Evolutionary conservation across 2,113 vertebrate genomes (phyloP).

Genomic region (Oceanites oceanicus): DNA sequence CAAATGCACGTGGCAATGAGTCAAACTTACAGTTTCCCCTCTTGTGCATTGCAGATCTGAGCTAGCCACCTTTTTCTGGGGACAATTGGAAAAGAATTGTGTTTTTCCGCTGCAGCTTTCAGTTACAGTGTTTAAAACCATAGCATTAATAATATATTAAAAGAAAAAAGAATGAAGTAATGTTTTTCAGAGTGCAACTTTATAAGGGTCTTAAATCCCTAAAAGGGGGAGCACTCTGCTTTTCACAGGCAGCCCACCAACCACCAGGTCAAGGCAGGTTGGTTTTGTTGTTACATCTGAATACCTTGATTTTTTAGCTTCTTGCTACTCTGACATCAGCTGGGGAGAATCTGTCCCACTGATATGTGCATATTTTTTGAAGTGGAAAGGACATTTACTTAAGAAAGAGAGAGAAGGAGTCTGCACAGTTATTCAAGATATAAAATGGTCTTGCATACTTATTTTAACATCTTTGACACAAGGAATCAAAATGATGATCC

Average conservation of each 20-base stretch:
- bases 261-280: background rate
- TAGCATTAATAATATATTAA: background rate
- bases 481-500: background rate
- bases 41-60: rapidly evolving
- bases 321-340: background rate
- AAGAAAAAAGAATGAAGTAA: background rate
- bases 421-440: background rate
- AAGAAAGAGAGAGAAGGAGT: background rate
- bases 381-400: background rate
- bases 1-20: background rate
- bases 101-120: background rate
- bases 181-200: background rate
- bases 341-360: background rate
- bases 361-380: rapidly evolving
- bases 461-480: background rate
- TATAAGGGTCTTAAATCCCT: background rate
- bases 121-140: background rate
- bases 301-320: background rate
- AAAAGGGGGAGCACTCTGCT: background rate
- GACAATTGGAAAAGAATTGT: background rate
- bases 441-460: background rate
- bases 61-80: background rate
- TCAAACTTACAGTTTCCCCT: background rate
- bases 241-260: background rate
- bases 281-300: background rate